Evolutionary conservation across 2,797 vertebrate species (phyloP).

Genomic region (Danio choprae): DNA sequence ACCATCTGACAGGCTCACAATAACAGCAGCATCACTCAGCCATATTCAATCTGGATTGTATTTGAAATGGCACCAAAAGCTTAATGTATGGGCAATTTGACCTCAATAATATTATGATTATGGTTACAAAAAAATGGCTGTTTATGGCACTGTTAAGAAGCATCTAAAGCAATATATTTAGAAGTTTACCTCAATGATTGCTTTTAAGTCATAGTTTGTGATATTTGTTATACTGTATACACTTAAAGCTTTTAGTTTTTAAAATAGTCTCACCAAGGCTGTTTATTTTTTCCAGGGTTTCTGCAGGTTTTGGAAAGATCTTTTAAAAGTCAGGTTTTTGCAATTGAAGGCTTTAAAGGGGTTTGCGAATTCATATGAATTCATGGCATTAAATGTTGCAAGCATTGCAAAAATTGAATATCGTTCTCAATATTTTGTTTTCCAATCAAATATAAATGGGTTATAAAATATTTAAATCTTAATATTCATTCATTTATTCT

Average conservation of each 20-base stretch:
- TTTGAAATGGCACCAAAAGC: conserved; percentile 62
- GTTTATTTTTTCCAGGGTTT: too few relatives aligned
- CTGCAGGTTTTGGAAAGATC: too few relatives aligned
- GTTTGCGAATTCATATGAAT: too few relatives aligned
- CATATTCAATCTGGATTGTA: conserved; percentile 71
- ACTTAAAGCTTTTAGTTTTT: background rate
- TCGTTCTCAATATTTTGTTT: too few relatives aligned
- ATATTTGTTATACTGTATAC: background rate
- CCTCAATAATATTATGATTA: conserved; percentile 54
- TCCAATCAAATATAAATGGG: too few relatives aligned
- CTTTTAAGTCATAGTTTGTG: background rate
- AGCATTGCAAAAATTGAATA: too few relatives aligned
- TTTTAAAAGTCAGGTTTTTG: too few relatives aligned
- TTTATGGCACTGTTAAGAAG: background rate
- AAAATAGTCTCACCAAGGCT: too few relatives aligned
- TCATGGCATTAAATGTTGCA: too few relatives aligned
- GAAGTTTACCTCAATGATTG: background rate
- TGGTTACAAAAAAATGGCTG: conserved; percentile 25
- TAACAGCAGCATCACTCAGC: conserved; percentile 60
- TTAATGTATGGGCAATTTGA: conserved; percentile 70
- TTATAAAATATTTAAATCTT: too few relatives aligned
- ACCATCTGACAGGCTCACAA: conserved; percentile 72
- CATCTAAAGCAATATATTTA: background rate
- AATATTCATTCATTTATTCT: too few relatives aligned
- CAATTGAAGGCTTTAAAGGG: too few relatives aligned